These are phyloP conservation scores for Anorthoa munda DNA, from an alignment of 2,888 invertebrate species.

Conservation along the genomic window DNA sequence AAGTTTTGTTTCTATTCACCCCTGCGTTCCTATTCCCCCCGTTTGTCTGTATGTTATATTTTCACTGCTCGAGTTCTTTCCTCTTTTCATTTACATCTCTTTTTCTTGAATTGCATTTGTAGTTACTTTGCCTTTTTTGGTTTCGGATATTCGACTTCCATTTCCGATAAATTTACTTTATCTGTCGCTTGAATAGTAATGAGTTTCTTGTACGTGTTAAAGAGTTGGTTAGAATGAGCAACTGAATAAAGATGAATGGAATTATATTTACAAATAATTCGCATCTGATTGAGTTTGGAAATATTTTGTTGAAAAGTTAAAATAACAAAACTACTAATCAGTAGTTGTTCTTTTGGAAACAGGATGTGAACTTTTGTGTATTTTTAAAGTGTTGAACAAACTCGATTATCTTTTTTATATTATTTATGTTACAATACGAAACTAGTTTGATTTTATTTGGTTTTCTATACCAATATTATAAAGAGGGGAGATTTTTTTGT, in stretches of 20 bases:
- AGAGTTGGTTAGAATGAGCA: conserved; percentile 2
- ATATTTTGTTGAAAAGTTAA: neutral
- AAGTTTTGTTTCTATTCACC: too few relatives aligned
- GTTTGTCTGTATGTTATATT: too few relatives aligned
- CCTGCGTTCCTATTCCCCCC: too few relatives aligned
- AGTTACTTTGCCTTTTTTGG: conserved; percentile 26
- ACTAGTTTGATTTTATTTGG: neutral
- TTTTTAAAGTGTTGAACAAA: neutral
- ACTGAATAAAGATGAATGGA: conserved; percentile 18
- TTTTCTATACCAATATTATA: too few relatives aligned
- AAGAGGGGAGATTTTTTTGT: too few relatives aligned
- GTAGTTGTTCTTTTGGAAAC: neutral
- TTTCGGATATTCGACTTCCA: conserved; percentile 17
- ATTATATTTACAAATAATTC: neutral
- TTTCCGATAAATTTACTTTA: conserved; percentile 25
- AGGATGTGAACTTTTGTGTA: neutral
- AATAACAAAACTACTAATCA: too few relatives aligned
- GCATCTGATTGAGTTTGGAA: neutral
- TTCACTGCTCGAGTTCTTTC: neutral
- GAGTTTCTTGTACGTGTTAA: conserved; percentile 1
- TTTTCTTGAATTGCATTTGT: conserved; percentile 6
- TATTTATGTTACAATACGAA: neutral
- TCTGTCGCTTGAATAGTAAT: conserved; percentile 17
- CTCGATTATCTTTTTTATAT: neutral
- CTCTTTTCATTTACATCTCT: conserved; percentile 12